phyloP scores from a whole-genome alignment of 2,888 invertebrate genomes.

The Epicampocera succincta region DNA sequence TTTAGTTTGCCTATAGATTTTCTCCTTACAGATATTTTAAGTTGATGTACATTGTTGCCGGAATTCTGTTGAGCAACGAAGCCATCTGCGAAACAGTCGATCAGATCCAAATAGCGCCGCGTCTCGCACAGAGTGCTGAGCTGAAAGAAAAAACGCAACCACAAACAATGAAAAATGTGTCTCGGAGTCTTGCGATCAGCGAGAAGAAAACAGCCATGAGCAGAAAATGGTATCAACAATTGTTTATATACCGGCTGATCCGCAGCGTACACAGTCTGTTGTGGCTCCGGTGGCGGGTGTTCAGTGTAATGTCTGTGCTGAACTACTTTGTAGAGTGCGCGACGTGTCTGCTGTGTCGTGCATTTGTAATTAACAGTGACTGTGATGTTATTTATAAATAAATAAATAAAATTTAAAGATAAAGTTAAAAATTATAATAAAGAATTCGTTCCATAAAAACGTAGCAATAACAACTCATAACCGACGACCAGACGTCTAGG shows the following conservation, averaged over 20 bases:
- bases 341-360: slow-evolving; percentile 75
- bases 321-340: slow-evolving; percentile 74
- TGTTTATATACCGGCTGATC: slow-evolving; percentile 68
- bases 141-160: slow-evolving; percentile 72
- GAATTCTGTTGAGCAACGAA: slow-evolving; percentile 79
- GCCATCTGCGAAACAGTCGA: slow-evolving; percentile 80
- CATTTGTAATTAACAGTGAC: slow-evolving; percentile 76
- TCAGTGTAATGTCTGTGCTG: slow-evolving; percentile 77
- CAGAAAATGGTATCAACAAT: slow-evolving; percentile 71
- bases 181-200: slow-evolving; percentile 35
- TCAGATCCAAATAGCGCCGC: slow-evolving; percentile 78
- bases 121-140: slow-evolving; percentile 71
- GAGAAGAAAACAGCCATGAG: not conserved
- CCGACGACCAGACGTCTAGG: slow-evolving; percentile 15
- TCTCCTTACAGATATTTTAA: slow-evolving; percentile 76
- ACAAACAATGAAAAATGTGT: slow-evolving; percentile 54
- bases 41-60: slow-evolving; percentile 80
- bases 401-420: slow-evolving; percentile 20
- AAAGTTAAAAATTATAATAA: slow-evolving; percentile 15
- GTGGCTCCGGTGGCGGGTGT: slow-evolving; percentile 65
- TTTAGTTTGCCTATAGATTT: slow-evolving; percentile 23
- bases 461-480: not conserved
- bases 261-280: slow-evolving; percentile 55
- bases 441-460: slow-evolving; percentile 1
- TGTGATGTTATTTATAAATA: slow-evolving; percentile 79